A percentile compares a stretch with the other conserved stretches of the same genome.
Evolutionary conservation across 2,797 vertebrate species (phyloP).

Genomic region (Mormyrus hasselquistii): DNA sequence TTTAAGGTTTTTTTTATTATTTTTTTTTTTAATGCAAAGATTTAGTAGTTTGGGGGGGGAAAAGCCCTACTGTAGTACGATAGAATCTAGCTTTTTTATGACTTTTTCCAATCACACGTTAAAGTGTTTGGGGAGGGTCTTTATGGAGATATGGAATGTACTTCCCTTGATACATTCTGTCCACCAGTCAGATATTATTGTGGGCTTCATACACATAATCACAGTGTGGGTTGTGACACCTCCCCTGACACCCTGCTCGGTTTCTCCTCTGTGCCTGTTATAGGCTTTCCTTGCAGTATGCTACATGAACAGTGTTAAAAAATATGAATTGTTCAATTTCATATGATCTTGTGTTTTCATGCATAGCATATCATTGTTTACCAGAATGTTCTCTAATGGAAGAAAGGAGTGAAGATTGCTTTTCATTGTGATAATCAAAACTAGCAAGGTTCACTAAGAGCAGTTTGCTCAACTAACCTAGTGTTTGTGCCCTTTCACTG

Average conservation of each 20-base stretch:
- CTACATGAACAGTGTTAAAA: not conserved
- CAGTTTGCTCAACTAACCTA: not conserved
- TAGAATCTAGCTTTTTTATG: not conserved
- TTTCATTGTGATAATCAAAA: not conserved
- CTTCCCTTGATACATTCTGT: not conserved
- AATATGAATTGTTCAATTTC: not conserved
- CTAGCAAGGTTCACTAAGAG: not conserved
- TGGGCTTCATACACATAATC: not conserved
- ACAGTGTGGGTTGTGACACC: slow-evolving; percentile 8
- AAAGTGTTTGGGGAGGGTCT: not conserved
- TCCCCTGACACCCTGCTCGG: not conserved
- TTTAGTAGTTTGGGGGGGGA: not conserved
- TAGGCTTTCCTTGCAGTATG: not conserved
- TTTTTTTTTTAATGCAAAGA: not conserved
- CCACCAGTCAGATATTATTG: not conserved
- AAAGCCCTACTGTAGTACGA: not conserved
- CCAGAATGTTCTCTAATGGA: not conserved
- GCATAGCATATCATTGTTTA: not conserved
- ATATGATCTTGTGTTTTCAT: not conserved
- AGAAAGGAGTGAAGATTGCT: not conserved
- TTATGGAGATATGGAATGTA: not conserved
- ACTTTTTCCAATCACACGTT: not conserved
- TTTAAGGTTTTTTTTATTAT: not conserved
- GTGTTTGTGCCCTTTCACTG: not conserved
- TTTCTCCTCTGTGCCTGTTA: not conserved